Base-by-base conservation (phyloP, 2,888 invertebrate species). In the Blastobasis adustella region DNA sequence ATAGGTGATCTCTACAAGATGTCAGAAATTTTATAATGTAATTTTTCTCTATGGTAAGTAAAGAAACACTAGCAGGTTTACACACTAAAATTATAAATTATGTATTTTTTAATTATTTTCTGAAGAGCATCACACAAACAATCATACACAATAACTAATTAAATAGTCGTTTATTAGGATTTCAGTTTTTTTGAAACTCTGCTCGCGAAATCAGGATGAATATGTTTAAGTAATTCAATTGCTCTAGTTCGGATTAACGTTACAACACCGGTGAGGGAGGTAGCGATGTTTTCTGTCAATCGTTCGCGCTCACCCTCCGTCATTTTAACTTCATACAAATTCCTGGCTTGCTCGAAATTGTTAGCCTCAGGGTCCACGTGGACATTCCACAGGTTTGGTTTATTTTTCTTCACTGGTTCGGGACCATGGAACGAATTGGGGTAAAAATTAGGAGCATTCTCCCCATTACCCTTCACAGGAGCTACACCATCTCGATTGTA, bases 351-450 rank as follows among this genome's bases (percentile, higher is more conserved):
- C 5, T 92, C 90, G 74, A 92, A 97, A 76, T 98, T 96, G 72
- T 97, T 95, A 4, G 94, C 92, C 66, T 53, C 53, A 5, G 95
- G 94, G 5, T 95, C 96, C 55, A 90, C 79, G 8, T 90, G 74
- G 8, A 79, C 69, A 66, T 90, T 90, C 37, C 89, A 78, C 2
- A 91, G 79, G 6, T 84, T 69, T 3, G 90, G 66, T 23, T 73
- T 66, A 53, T 88, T 86, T n/a, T 91, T 82, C 5, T 90, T 83
- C 61, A 91, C 90, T 45, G 90, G 90, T 51, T 91, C 87, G 0
- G 97, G 96, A 0, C 97, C 98, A 59, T 90, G 84, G 77, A 96
- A 98, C 57, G 96, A 95, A 84, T 98, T 98, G 0, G 98, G 98
- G 82, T 91, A 96, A 73, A 97, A 98, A 79, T 97, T 97, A 0